phyloP scores from a whole-genome alignment of 92 coral and sea anemone species.

The Ricordea florida region DNA sequence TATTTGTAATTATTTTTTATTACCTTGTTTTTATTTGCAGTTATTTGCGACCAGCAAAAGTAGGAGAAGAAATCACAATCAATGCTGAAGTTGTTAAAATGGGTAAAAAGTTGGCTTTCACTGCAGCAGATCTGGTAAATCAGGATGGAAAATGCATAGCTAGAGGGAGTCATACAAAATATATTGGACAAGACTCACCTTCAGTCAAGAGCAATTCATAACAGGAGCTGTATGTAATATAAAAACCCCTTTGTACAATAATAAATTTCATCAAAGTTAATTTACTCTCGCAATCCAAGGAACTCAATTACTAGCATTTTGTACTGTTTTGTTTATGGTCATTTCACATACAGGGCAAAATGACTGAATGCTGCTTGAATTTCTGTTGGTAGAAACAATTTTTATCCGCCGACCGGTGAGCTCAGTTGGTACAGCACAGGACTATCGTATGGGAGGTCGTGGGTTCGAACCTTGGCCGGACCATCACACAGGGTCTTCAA shows the following conservation, averaged over 20 bases:
- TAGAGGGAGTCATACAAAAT: slow-evolving; percentile 85
- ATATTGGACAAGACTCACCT: slow-evolving; percentile 24
- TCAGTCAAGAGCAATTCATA: not conserved
- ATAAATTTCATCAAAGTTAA: too few relatives aligned
- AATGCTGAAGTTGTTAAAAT: slow-evolving; percentile 77
- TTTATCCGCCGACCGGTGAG: too few relatives aligned
- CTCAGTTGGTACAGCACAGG: too few relatives aligned
- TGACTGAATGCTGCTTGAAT: too few relatives aligned
- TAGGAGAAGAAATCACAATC: slow-evolving; percentile 79
- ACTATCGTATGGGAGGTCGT: too few relatives aligned
- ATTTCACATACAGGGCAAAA: too few relatives aligned
- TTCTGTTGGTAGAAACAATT: too few relatives aligned
- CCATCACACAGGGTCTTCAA: too few relatives aligned
- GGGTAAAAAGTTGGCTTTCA: slow-evolving; percentile 78
- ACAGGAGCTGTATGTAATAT: not conserved
- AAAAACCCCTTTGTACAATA: not conserved
- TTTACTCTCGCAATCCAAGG: too few relatives aligned
- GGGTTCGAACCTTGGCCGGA: too few relatives aligned
- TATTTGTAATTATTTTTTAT: not conserved
- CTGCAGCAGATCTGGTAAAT: slow-evolving; percentile 76
- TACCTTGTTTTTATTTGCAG: slow-evolving; percentile 17
- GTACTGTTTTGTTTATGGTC: too few relatives aligned
- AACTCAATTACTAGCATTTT: too few relatives aligned
- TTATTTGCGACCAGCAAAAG: slow-evolving; percentile 73
- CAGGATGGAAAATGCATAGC: slow-evolving; percentile 82